Evolutionary conservation across 2,113 vertebrate species (phyloP), one percentile per base, ranked within the genome.

Genomic region (Antechinus flavipes): DNA sequence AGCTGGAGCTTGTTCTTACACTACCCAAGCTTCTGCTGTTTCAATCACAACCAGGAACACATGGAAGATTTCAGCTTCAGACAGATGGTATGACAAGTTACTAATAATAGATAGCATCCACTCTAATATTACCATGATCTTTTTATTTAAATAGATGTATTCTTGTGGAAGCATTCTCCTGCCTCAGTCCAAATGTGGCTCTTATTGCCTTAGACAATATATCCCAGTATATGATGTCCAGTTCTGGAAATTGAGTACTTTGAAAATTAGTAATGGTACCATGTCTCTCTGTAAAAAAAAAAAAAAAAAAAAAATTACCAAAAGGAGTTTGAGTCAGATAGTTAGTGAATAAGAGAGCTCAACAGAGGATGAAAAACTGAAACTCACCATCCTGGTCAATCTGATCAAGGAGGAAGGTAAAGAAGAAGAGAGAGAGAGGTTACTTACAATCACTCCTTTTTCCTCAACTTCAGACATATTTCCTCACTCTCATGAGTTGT

Each of bases 41-140:
- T 93, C 22, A 61, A 9, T 92, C 42, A 47, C 76, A 94, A 84
- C 35, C n/a, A 84, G 68, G 91, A 91, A 42, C 27, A 91, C 25
- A 90, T 91, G 68, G 93, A 93, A 90, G 25, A 95, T 91, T 96
- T 91, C 42, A 54, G 26, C 42, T 97, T 42, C 68, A 95, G 49
- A 89, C 53, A 95, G 46, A 95, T 93, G 92, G 95, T 49, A 16
- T 93, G 50, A 94, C 11, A 49, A 84, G 92, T 58, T 95, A 89
- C 52, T 89, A 92, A 91, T 91, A 94, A 19, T 68, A 95, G 58
- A 19, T 68, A 95, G 58, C 22, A 50, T 26, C 26, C 92, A 91
- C 11, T 91, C 4, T 30, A 55, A 46, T 54, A 8, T 56, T 91
- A 91, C 61, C 50, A 76, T 94, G 91, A 93, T 54, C 27, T 95